Conservation (phyloP, 2,113 vertebrate genomes). For the Butorides virescens region DNA sequence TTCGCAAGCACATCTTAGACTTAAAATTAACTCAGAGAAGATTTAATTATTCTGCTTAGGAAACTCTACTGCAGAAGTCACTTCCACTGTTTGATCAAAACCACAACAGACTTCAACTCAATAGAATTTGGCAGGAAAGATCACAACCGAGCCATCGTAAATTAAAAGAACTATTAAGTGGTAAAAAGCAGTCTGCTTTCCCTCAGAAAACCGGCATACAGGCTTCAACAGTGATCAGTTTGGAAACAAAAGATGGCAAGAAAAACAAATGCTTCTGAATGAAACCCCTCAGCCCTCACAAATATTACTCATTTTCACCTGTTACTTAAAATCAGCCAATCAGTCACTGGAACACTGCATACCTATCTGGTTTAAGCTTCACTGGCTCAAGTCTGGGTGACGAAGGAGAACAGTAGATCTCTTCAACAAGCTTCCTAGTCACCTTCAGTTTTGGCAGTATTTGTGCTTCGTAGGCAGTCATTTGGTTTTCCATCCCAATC, state of each 20-base stretch:
- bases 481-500: constrained; percentile 77
- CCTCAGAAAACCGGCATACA: background rate
- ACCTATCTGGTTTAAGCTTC: constrained; percentile 89
- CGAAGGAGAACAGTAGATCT: constrained; percentile 72
- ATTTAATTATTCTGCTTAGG: background rate
- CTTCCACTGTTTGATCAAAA: background rate
- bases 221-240: background rate
- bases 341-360: background rate
- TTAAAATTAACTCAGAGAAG: background rate
- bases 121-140: background rate
- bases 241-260: background rate
- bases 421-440: constrained; percentile 83
- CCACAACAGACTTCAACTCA: background rate
- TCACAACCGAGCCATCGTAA: background rate
- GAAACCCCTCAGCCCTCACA: background rate
- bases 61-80: background rate
- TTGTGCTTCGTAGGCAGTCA: constrained; percentile 79
- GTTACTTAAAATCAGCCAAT: background rate
- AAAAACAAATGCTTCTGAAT: background rate
- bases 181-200: background rate
- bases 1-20: background rate
- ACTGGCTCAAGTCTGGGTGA: constrained; percentile 69
- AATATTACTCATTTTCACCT: background rate
- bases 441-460: constrained; percentile 79
- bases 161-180: background rate